Conservation (phyloP, 2,113 vertebrate genomes). For the Raja brachyura region DNA sequence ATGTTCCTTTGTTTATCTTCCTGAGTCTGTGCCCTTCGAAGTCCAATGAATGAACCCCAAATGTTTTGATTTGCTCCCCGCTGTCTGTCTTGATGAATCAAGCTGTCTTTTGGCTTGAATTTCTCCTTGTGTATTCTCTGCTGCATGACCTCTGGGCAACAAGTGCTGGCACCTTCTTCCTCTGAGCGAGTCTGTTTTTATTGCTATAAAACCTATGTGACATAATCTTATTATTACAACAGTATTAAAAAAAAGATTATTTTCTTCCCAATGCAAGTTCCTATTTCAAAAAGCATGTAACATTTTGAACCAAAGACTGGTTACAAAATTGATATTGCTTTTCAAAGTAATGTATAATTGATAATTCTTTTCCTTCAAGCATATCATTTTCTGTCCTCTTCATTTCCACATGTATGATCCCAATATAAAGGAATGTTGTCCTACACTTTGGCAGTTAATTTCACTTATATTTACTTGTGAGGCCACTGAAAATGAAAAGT, state of each 20-base stretch:
- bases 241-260: slow-evolving; percentile 16
- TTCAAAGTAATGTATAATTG: slow-evolving; percentile 52
- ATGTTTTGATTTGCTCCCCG: slow-evolving; percentile 55
- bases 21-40: slow-evolving; percentile 44
- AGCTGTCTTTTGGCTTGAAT: slow-evolving; percentile 47
- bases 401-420: slow-evolving; percentile 48
- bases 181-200: slow-evolving; percentile 61
- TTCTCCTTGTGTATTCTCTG: slow-evolving; percentile 31
- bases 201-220: slow-evolving; percentile 66
- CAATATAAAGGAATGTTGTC: slow-evolving; percentile 15
- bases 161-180: slow-evolving; percentile 54
- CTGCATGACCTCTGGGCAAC: slow-evolving; percentile 44
- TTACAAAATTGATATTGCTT: slow-evolving; percentile 56
- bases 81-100: slow-evolving; percentile 50
- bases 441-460: background rate
- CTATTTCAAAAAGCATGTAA: slow-evolving; percentile 14
- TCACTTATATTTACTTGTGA: slow-evolving; percentile 9
- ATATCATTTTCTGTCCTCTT: slow-evolving; percentile 61
- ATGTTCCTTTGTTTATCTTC: slow-evolving; percentile 53
- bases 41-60: slow-evolving; percentile 47
- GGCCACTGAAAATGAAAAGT: background rate
- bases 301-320: slow-evolving; percentile 45
- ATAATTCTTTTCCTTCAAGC: slow-evolving; percentile 64
- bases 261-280: background rate
- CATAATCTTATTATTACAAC: slow-evolving; percentile 52